Evolutionary conservation across 2,797 vertebrate genomes (phyloP).

Genomic region (Tapirus indicus): DNA sequence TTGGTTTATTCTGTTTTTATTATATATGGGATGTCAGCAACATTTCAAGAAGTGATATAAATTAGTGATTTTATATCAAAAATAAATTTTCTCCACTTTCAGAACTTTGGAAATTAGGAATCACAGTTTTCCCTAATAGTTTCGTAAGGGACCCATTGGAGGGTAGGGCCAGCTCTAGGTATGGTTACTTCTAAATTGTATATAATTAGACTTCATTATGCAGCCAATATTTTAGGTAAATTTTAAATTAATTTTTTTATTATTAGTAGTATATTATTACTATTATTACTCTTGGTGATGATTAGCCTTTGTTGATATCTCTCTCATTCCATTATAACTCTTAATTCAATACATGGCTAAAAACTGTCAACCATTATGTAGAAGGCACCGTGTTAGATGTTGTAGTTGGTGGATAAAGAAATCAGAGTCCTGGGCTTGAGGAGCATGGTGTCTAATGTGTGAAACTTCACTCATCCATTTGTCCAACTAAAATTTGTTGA

Average conservation of each 20-base stretch:
- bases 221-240: not conserved
- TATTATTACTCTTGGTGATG: not conserved
- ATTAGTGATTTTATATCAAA: slow-evolving; percentile 28
- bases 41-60: slow-evolving; percentile 19
- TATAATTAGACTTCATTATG: not conserved
- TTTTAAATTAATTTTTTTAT: slow-evolving; percentile 20
- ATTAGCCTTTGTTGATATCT: not conserved
- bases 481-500: too few relatives aligned
- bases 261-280: not conserved
- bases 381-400: too few relatives aligned
- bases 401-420: too few relatives aligned
- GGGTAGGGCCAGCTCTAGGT: not conserved
- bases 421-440: too few relatives aligned
- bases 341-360: not conserved
- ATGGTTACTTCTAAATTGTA: not conserved
- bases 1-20: slow-evolving; percentile 37
- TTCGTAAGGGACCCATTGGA: not conserved
- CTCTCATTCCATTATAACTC: not conserved
- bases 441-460: too few relatives aligned
- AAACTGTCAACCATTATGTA: too few relatives aligned
- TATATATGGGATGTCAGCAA: not conserved
- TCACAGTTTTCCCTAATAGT: not conserved
- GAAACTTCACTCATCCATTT: too few relatives aligned
- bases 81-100: not conserved
- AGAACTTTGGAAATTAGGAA: not conserved